A percentile compares a stretch with the other conserved stretches of the same genome.
Conservation (phyloP, 2,797 vertebrate genomes). For the Melanotaenia trifasciata region DNA sequence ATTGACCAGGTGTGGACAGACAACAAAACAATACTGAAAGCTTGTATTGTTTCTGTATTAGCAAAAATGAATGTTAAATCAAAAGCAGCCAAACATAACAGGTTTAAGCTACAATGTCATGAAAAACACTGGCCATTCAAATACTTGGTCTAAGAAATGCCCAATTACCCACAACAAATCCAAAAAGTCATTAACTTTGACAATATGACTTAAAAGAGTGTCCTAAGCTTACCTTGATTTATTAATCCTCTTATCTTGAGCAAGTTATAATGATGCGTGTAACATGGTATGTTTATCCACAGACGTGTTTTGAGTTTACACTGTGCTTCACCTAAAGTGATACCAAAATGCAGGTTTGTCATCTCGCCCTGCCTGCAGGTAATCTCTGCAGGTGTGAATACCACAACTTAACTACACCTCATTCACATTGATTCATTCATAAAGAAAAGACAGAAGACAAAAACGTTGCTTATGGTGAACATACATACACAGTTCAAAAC, state of each 20-base stretch:
- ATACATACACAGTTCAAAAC: neutral
- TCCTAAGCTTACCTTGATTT: neutral
- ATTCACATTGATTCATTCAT: conserved; percentile 12
- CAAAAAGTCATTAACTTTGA: no score
- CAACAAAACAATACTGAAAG: neutral
- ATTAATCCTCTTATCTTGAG: neutral
- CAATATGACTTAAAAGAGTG: no score
- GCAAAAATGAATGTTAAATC: neutral
- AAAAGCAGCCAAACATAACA: neutral
- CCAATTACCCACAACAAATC: no score
- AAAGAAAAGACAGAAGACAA: neutral
- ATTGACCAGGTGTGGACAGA: neutral
- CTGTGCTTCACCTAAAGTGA: neutral
- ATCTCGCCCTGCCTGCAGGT: neutral
- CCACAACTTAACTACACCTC: neutral
- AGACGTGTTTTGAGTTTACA: neutral
- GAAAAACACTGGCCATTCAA: no score
- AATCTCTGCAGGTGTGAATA: neutral
- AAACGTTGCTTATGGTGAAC: neutral
- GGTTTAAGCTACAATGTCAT: neutral
- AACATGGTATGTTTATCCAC: conserved; percentile 13
- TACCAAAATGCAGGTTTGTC: conserved; percentile 1
- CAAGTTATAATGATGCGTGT: neutral
- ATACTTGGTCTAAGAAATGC: no score
- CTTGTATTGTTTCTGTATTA: neutral